Conservation (phyloP, 2,888 invertebrate genomes). For the Lucinisca nassula region DNA sequence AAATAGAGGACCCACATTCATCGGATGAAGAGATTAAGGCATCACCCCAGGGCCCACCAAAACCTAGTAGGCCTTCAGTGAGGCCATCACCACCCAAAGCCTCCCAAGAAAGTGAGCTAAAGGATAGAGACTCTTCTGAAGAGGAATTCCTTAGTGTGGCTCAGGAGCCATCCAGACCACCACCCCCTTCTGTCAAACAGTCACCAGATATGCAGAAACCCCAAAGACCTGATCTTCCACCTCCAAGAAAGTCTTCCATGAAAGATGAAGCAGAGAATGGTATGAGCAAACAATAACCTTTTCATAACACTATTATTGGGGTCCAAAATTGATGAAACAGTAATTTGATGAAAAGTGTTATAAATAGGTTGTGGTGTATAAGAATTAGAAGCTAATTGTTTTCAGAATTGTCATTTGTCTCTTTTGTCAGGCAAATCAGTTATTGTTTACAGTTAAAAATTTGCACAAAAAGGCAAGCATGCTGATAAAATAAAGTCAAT, state of each 20-base stretch:
- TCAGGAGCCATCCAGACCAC: conserved; percentile 61
- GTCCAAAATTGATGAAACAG: no score
- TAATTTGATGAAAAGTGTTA: no score
- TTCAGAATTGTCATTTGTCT: no score
- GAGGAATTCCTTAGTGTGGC: conserved; percentile 56
- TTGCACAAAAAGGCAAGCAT: no score
- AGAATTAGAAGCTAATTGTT: no score
- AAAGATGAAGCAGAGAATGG: no score
- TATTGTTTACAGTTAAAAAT: no score
- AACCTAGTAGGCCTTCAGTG: conserved; percentile 67
- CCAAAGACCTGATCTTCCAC: conserved; percentile 10
- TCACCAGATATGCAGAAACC: neutral
- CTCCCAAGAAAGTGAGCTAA: neutral
- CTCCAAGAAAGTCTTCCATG: conserved; percentile 13
- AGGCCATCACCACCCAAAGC: conserved; percentile 39
- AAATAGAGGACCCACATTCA: conserved; percentile 24
- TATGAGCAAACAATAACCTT: no score
- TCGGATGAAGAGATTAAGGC: conserved; percentile 55
- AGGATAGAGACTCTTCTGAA: conserved; percentile 19
- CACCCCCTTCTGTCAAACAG: conserved; percentile 11
- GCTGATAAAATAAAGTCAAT: no score
- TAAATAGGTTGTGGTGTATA: no score
- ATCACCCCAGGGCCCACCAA: conserved; percentile 31
- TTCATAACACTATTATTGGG: no score
- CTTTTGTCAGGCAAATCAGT: no score